Conservation (phyloP, 2,797 vertebrate species). For the Crenuchus spilurus region DNA sequence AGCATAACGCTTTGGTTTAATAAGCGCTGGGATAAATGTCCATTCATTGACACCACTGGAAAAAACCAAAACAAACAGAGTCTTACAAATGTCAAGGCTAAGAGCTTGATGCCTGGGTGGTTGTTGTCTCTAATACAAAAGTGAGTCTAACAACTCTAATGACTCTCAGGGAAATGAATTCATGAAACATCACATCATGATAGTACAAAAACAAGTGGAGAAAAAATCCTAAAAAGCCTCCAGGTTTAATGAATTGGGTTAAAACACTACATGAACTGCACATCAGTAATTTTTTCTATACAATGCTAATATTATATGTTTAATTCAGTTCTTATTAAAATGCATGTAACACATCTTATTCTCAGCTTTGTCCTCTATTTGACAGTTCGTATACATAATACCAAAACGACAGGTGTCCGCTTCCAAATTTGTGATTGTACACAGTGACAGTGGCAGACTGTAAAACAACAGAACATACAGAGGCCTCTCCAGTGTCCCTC, state of each 20-base stretch:
- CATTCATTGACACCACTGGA: slow-evolving; percentile 52
- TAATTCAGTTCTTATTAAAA: no score
- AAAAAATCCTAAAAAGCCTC: no score
- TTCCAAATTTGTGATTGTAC: slow-evolving; percentile 16
- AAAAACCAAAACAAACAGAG: slow-evolving; percentile 52
- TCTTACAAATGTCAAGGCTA: slow-evolving; percentile 41
- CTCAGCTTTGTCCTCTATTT: not conserved
- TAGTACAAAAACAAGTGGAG: no score
- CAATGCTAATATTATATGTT: no score
- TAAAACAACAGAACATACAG: slow-evolving; percentile 54
- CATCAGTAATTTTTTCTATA: no score
- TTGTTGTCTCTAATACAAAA: slow-evolving; percentile 28
- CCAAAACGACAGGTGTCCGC: slow-evolving; percentile 10
- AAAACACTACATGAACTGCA: no score
- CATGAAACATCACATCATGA: not conserved
- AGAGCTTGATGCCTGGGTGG: slow-evolving; percentile 33
- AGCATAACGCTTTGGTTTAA: slow-evolving; percentile 65
- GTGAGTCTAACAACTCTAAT: slow-evolving; percentile 4
- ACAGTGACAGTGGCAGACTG: slow-evolving; percentile 38
- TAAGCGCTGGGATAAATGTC: slow-evolving; percentile 49
- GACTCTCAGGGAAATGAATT: slow-evolving; percentile 7
- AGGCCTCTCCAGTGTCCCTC: slow-evolving; percentile 61
- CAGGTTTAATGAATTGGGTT: no score
- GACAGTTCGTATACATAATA: not conserved
- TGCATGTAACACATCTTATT: no score